phyloP scores from a whole-genome alignment of 2,888 invertebrate species.

The Phortica okadai region DNA sequence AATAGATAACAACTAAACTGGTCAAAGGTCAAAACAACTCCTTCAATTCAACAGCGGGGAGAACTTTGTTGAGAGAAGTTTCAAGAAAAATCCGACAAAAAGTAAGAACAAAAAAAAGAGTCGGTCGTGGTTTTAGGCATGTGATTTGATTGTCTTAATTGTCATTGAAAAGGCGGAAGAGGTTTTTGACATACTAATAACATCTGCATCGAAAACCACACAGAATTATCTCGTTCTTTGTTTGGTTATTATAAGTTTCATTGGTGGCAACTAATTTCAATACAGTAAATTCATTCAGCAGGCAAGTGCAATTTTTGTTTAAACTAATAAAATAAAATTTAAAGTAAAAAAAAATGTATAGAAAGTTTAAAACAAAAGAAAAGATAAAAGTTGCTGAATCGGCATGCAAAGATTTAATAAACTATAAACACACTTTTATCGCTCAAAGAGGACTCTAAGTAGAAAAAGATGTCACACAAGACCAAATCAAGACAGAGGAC shows the following conservation, averaged over 20 bases:
- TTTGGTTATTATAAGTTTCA: not conserved
- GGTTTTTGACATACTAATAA: no score
- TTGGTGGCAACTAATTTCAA: constrained; percentile 50
- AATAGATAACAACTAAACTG: no score
- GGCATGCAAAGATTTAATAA: not conserved
- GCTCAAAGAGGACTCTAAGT: not conserved
- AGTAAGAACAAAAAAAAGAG: no score
- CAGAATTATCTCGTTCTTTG: no score
- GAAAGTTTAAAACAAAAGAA: constrained; percentile 12
- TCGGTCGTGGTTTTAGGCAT: no score
- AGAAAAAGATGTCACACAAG: constrained; percentile 2
- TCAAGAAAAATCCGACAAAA: no score
- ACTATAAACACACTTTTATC: not conserved
- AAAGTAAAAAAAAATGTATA: constrained; percentile 31
- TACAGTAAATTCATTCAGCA: constrained; percentile 56
- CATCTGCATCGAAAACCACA: no score
- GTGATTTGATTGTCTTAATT: no score
- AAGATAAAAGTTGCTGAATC: constrained; percentile 18
- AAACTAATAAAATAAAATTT: constrained; percentile 43
- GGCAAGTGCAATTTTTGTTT: constrained; percentile 58
- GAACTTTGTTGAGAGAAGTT: no score
- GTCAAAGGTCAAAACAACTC: no score
- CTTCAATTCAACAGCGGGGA: no score
- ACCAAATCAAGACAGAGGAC: not conserved
- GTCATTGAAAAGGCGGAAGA: no score